Evolutionary conservation across 2,888 invertebrate genomes (phyloP).

Genomic region (Hydraecia micacea): DNA sequence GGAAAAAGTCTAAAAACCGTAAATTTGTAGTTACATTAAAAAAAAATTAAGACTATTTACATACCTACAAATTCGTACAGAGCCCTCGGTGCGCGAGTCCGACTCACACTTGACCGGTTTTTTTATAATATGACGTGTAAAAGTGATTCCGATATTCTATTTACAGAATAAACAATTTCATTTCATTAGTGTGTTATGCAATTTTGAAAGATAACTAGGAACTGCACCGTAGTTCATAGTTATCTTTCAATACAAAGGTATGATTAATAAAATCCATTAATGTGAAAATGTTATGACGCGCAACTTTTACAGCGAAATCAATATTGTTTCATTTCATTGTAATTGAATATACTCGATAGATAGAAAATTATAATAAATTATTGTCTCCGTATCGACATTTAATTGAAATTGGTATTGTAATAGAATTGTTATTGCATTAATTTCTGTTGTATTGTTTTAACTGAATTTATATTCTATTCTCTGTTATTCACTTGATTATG

Average conservation of each 20-base stretch:
- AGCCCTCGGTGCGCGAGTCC: too few species aligned
- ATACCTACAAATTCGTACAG: too few species aligned
- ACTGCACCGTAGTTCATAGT: not conserved
- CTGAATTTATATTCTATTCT: slow-evolving; percentile 18
- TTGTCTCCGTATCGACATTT: slow-evolving; percentile 26
- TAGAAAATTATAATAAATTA: slow-evolving; percentile 35
- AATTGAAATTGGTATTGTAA: slow-evolving; percentile 29
- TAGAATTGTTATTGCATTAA: slow-evolving; percentile 36
- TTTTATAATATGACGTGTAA: too few species aligned
- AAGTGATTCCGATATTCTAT: too few species aligned
- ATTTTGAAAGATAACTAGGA: too few species aligned
- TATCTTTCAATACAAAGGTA: not conserved
- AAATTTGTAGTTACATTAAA: too few species aligned
- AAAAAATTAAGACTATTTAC: too few species aligned
- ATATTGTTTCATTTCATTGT: slow-evolving; percentile 1
- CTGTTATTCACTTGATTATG: slow-evolving; percentile 17
- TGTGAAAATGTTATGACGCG: not conserved
- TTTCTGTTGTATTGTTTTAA: slow-evolving; percentile 15
- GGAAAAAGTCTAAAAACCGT: too few species aligned
- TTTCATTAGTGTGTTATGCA: too few species aligned
- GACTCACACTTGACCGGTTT: too few species aligned
- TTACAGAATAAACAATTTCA: too few species aligned
- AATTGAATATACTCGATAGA: slow-evolving; percentile 12
- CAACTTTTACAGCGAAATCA: not conserved
- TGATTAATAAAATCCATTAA: not conserved